Evolutionary conservation across 2,113 vertebrate species (phyloP).

Genomic region (Sceloporus undulatus): DNA sequence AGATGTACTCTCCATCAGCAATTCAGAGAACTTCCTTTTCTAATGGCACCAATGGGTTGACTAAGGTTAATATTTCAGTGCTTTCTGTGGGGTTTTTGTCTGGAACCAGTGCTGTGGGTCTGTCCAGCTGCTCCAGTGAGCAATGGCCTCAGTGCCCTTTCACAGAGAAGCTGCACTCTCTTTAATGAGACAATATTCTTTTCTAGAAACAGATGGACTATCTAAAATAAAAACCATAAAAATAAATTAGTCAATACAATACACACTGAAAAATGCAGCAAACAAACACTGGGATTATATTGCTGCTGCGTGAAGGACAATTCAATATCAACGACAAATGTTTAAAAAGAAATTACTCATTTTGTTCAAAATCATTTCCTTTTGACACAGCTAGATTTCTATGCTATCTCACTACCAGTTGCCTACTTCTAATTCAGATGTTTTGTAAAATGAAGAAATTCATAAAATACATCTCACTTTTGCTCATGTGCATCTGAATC

Average conservation of each 20-base stretch:
- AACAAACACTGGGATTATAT: conserved; percentile 42
- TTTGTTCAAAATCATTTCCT: not conserved
- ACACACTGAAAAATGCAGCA: conserved; percentile 14
- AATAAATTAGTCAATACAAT: conserved; percentile 36
- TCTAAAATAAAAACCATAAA: conserved; percentile 48
- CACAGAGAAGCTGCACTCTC: not conserved
- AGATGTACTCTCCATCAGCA: not conserved
- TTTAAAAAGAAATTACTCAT: conserved; percentile 46
- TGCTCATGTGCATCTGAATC: not conserved
- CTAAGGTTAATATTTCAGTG: not conserved
- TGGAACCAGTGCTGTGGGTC: not conserved
- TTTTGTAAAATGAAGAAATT: not conserved
- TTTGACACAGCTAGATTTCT: not conserved
- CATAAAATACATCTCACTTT: not conserved
- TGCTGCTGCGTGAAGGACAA: conserved; percentile 33
- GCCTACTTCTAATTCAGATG: not conserved
- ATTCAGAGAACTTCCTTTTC: not conserved
- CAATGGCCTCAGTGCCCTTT: not conserved
- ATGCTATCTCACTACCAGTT: too few relatives aligned
- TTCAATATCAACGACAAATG: conserved; percentile 50
- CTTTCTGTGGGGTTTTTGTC: not conserved
- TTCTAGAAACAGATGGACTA: conserved; percentile 6
- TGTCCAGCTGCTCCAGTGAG: not conserved
- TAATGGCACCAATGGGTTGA: not conserved
- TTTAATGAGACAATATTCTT: not conserved